phyloP scores from a whole-genome alignment of 2,113 vertebrate species.

The Leuciscus idus region DNA sequence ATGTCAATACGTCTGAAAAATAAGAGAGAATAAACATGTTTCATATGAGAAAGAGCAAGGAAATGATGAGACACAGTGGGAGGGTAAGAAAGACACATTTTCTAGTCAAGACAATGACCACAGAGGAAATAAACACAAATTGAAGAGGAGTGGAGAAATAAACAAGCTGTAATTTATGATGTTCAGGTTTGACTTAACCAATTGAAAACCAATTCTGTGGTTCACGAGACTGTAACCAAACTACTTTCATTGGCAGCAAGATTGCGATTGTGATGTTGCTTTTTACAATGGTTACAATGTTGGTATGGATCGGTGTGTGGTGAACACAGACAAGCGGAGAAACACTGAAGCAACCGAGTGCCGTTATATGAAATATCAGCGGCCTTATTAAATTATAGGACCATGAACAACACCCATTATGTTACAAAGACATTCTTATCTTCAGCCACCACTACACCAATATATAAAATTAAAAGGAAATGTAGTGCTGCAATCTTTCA shows the following conservation, averaged over 20 bases:
- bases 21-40: neutral
- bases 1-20: slow-evolving; percentile 32
- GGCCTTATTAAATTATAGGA: neutral
- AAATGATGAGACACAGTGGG: neutral
- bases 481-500: neutral
- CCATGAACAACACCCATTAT: neutral
- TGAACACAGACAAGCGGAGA: neutral
- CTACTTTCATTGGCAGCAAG: slow-evolving; percentile 3
- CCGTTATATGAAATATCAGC: neutral
- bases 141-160: slow-evolving; percentile 5
- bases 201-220: neutral
- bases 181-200: neutral
- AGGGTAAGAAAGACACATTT: neutral
- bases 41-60: neutral
- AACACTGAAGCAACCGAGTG: neutral
- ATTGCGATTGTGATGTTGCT: neutral
- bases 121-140: slow-evolving; percentile 12
- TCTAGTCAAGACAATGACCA: slow-evolving; percentile 14
- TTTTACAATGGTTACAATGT: neutral
- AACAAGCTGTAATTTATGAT: neutral
- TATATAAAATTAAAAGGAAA: slow-evolving; percentile 1
- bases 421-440: slow-evolving; percentile 1
- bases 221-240: neutral
- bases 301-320: neutral
- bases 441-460: neutral